Evolutionary conservation across 2,888 invertebrate genomes (phyloP).

Genomic region (Harpalus rufipes): DNA sequence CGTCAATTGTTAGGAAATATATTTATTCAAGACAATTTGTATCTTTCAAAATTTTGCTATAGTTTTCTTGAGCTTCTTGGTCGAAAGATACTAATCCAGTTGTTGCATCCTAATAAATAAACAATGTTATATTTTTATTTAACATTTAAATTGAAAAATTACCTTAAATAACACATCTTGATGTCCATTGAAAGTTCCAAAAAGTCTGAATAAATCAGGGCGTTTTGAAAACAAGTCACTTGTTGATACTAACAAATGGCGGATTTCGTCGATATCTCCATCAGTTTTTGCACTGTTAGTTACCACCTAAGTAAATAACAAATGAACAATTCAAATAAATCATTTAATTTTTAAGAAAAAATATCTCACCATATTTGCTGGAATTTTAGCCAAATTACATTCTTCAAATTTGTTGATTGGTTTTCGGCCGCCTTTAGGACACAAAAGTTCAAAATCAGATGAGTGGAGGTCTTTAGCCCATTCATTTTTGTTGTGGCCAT

Average conservation of each 20-base stretch:
- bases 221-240: constrained; percentile 79
- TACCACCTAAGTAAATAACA: constrained; percentile 73
- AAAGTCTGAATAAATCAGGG: constrained; percentile 83
- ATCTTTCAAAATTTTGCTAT: constrained; percentile 56
- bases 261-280: constrained; percentile 79
- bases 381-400: constrained; percentile 82
- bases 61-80: constrained; percentile 59
- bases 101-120: constrained; percentile 76
- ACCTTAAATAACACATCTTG: constrained; percentile 80
- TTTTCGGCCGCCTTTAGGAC: constrained; percentile 81
- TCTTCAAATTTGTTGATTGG: constrained; percentile 78
- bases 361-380: constrained; percentile 78
- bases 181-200: constrained; percentile 80
- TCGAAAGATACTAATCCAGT: constrained; percentile 76
- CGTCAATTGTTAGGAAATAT: no score
- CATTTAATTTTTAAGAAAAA: constrained; percentile 10
- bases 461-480: constrained; percentile 78
- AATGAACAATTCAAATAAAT: constrained; percentile 24
- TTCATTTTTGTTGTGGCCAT: constrained; percentile 81
- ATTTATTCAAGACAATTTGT: constrained; percentile 43
- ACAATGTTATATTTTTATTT: constrained; percentile 43
- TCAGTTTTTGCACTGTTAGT: constrained; percentile 75
- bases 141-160: constrained; percentile 65
- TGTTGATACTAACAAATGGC: constrained; percentile 81
- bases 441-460: constrained; percentile 82